Evolutionary conservation across 2,888 invertebrate species (phyloP).

Genomic region (Ypsolopha scabrella): DNA sequence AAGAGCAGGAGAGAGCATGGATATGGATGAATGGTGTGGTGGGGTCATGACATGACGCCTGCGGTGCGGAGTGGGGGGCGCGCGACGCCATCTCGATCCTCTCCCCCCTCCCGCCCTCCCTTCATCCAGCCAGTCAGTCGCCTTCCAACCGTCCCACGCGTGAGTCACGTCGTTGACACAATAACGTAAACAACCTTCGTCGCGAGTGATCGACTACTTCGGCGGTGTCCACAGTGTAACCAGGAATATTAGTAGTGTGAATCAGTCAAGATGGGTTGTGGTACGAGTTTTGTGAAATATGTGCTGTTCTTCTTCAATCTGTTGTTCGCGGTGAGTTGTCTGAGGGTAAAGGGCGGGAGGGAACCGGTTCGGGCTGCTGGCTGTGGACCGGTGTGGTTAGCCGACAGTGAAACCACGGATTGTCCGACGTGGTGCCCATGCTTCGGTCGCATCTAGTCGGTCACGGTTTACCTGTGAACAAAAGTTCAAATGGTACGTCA

Average conservation of each 20-base stretch:
- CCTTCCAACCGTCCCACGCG: slow-evolving; percentile 26
- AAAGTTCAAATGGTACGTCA: background rate
- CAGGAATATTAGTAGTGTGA: slow-evolving; percentile 15
- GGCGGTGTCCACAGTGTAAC: slow-evolving; percentile 50
- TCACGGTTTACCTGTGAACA: background rate
- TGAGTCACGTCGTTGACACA: slow-evolving; percentile 12
- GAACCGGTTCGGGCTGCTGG: slow-evolving; percentile 54
- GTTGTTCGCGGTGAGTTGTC: slow-evolving; percentile 79
- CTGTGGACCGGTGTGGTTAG: slow-evolving; percentile 29
- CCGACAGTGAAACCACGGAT: slow-evolving; percentile 27
- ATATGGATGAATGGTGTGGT: slow-evolving; percentile 33
- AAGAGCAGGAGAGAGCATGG: slow-evolving; percentile 33
- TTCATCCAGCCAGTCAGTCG: slow-evolving; percentile 33
- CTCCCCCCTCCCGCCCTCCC: slow-evolving; percentile 8
- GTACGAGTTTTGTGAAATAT: slow-evolving; percentile 84
- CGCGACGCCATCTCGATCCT: slow-evolving; percentile 54
- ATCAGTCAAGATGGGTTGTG: slow-evolving; percentile 73
- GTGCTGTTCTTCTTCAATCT: slow-evolving; percentile 85
- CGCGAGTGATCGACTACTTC: slow-evolving; percentile 43
- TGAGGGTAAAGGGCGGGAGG: slow-evolving; percentile 27
- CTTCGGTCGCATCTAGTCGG: background rate
- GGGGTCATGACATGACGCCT: slow-evolving; percentile 33
- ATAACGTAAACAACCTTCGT: slow-evolving; percentile 28
- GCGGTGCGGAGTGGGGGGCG: slow-evolving; percentile 22
- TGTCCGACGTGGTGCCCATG: background rate